Base-by-base conservation (phyloP, 2,888 invertebrate genomes). In the Patella ulyssiponensis region DNA sequence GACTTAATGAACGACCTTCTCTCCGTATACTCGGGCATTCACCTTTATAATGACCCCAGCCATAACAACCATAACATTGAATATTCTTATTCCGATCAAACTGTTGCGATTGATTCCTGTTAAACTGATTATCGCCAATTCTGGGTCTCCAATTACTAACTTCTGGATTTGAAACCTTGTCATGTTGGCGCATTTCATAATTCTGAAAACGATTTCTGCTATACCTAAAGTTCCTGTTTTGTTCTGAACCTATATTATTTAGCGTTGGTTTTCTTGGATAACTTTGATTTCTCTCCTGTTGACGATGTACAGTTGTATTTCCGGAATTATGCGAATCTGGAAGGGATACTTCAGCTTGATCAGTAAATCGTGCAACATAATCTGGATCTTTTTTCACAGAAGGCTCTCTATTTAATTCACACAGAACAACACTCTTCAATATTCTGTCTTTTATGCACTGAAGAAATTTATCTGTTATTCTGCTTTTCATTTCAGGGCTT, bases 401-500 rank as follows among this genome's bases (percentile, higher is more conserved):
- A n/a, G 64, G 64, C 23, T 64, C 64, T 1, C 64, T 64, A n/a
- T 20, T 64, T 9, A n/a, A 14, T n/a, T 64, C 64, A n/a, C 20
- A 5, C 3, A 27, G 27, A 9, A 64, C 23, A 64, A 64, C 64
- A 20, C 20, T 11, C 23, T 64, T 64, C 23, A 64, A 64, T 9
- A 20, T 64, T 58, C 58, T 58, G n/a, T 12, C 58, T 58, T n/a
- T 15, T 14, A 58, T 58, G n/a, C 58, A 58, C n/a, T 64, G 2
- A 20, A 64, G n/a, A 14, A 64, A 64, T 64, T 64, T 64, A 20
- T 64, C 64, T n/a, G 64, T 64, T n/a, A 64, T 64, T 64, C 64
- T 64, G 1, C n/a, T 64, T 7, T n/a, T 20, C 64, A 64, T 64
- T 64, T 64, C 64, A 23, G 20, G 20, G 11, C 20, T 23, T 23